Evolutionary conservation across 2,797 vertebrate species (phyloP).

Genomic region (Epinephelus awoara): DNA sequence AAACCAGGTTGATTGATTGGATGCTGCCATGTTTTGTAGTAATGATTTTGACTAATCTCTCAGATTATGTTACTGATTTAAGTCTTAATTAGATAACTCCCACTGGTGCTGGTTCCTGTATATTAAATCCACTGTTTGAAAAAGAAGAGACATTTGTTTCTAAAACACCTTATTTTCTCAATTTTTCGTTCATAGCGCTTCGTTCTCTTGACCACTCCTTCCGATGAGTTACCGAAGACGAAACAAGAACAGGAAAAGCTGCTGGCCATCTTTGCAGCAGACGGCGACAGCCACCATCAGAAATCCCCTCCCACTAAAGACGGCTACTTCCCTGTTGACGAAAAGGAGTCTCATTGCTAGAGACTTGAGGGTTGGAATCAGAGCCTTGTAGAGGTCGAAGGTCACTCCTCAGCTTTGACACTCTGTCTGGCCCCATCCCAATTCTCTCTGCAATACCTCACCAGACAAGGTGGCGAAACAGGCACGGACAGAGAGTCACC

Average conservation of each 20-base stretch:
- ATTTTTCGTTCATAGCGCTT: conserved; percentile 70
- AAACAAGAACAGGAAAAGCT: conserved; percentile 80
- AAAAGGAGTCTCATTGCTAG: conserved; percentile 86
- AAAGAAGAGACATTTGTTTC: background rate
- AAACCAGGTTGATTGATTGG: too few species aligned
- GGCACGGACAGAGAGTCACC: conserved; percentile 28
- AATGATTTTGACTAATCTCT: background rate
- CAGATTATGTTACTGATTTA: background rate
- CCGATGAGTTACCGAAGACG: conserved; percentile 81
- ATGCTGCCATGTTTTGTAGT: background rate
- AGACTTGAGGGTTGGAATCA: conserved; percentile 32
- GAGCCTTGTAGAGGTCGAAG: conserved; percentile 37
- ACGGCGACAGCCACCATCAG: conserved; percentile 72
- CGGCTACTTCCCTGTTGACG: conserved; percentile 81
- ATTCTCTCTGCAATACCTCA: conserved; percentile 75
- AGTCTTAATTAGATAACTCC: background rate
- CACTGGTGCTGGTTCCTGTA: background rate
- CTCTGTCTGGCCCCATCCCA: conserved; percentile 26
- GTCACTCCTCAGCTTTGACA: conserved; percentile 42
- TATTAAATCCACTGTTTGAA: background rate
- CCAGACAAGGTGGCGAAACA: conserved; percentile 60
- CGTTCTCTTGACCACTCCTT: conserved; percentile 77
- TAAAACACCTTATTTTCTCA: background rate
- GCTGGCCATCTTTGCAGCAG: conserved; percentile 74
- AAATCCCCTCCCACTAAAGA: conserved; percentile 73